These are phyloP conservation scores for Antedon bifida DNA, from an alignment of 35 echinoderm and acorn worm species.

Conservation along the genomic window DNA sequence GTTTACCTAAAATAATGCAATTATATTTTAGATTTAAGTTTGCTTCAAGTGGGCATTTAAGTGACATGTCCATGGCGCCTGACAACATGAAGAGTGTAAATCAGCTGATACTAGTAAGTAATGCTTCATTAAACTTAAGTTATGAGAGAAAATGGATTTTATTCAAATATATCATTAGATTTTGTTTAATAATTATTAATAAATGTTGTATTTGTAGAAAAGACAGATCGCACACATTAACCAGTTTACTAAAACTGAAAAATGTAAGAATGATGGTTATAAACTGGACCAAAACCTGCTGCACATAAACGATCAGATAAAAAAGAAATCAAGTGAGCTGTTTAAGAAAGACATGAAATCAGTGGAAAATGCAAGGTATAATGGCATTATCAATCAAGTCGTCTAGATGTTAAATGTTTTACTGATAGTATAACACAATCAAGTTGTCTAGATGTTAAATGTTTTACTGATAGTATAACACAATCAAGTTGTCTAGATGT, in stretches of 20 bases:
- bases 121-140: background rate
- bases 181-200: too few species aligned
- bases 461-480: too few species aligned
- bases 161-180: too few species aligned
- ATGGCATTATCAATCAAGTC: too few species aligned
- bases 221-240: background rate
- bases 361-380: background rate
- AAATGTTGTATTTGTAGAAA: background rate
- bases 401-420: too few species aligned
- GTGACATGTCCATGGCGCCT: background rate
- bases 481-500: too few species aligned
- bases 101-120: background rate
- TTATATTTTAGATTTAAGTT: background rate
- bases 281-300: background rate
- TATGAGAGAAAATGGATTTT: too few species aligned
- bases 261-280: background rate
- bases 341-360: background rate
- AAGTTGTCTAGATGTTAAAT: too few species aligned
- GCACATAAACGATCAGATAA: background rate
- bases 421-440: too few species aligned
- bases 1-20: too few species aligned
- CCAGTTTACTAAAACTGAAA: background rate
- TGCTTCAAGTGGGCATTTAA: background rate
- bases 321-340: background rate
- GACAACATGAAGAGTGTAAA: background rate